Evolutionary conservation across 2,113 vertebrate genomes (phyloP).

Genomic region (Gallinago paraguaiae): DNA sequence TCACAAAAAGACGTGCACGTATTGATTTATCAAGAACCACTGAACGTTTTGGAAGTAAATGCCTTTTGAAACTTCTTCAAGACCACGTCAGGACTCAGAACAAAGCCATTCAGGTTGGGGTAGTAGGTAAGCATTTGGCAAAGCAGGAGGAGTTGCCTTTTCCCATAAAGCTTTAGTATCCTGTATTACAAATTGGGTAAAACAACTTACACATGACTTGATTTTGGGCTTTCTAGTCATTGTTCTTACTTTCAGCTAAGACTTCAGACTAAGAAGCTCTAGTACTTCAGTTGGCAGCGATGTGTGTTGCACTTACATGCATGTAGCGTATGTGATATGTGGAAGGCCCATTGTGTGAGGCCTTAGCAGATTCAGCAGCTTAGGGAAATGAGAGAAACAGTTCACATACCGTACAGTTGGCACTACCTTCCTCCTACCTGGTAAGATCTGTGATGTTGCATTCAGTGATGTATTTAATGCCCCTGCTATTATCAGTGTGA

Average conservation of each 20-base stretch:
- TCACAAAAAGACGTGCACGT: conserved; percentile 32
- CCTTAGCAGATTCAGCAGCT: not conserved
- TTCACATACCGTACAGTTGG: not conserved
- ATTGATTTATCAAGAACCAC: conserved; percentile 71
- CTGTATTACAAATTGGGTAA: not conserved
- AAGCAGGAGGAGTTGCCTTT: conserved; percentile 18
- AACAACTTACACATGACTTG: not conserved
- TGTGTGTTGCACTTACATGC: not conserved
- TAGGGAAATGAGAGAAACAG: not conserved
- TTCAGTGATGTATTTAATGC: not conserved
- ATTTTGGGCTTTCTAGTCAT: not conserved
- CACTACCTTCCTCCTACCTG: not conserved
- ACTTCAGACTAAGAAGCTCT: not conserved
- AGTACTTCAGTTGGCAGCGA: not conserved
- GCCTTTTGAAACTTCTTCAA: conserved; percentile 81
- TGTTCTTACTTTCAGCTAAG: not conserved
- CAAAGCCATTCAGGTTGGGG: conserved; percentile 82
- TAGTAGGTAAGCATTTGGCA: conserved; percentile 80
- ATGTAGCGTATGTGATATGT: no score
- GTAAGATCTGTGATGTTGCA: not conserved
- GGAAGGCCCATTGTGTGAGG: not conserved
- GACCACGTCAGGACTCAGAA: conserved; percentile 52
- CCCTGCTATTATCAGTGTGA: not conserved
- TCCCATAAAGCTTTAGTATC: not conserved
- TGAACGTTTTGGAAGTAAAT: conserved; percentile 74